Conservation (phyloP, 1,140 invertebrate genomes). For the Trachymyrmex septentrionalis region DNA sequence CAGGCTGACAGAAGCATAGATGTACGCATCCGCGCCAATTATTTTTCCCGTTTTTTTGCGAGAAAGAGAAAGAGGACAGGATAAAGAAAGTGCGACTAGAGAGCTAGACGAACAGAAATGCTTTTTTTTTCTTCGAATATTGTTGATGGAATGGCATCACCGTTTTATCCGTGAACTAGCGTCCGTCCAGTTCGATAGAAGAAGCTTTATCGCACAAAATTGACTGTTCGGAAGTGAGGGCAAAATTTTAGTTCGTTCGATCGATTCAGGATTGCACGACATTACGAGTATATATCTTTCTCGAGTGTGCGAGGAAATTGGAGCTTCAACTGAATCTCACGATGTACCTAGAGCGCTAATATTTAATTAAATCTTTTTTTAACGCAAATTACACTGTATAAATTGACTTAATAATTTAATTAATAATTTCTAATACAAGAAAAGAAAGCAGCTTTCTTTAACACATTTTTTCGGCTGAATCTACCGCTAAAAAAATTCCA, state of each 20-base stretch:
- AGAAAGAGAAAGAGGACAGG: not conserved
- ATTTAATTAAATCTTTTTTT: slow-evolving; percentile 9
- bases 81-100: slow-evolving; percentile 3
- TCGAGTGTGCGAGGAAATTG: slow-evolving; percentile 6
- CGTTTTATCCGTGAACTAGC: slow-evolving; percentile 48
- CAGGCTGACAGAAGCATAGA: slow-evolving; percentile 33
- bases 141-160: slow-evolving; percentile 38
- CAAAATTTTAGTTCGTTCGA: slow-evolving; percentile 50
- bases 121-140: slow-evolving; percentile 51
- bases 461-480: too few relatives aligned
- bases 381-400: not conserved
- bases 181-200: slow-evolving; percentile 27
- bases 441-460: too few relatives aligned
- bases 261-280: slow-evolving; percentile 30
- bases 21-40: slow-evolving; percentile 33
- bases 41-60: not conserved
- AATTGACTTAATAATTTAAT: too few relatives aligned
- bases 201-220: slow-evolving; percentile 61
- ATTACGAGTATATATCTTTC: not conserved
- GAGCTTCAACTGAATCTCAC: not conserved
- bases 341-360: not conserved
- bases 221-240: slow-evolving; percentile 41
- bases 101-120: not conserved
- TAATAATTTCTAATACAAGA: too few relatives aligned
- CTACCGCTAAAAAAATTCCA: too few relatives aligned